A percentile compares a stretch with the other conserved stretches of the same genome.
These are phyloP conservation scores for Acanthornis magna DNA, from an alignment of 2,797 vertebrate species.

Conservation along the genomic window DNA sequence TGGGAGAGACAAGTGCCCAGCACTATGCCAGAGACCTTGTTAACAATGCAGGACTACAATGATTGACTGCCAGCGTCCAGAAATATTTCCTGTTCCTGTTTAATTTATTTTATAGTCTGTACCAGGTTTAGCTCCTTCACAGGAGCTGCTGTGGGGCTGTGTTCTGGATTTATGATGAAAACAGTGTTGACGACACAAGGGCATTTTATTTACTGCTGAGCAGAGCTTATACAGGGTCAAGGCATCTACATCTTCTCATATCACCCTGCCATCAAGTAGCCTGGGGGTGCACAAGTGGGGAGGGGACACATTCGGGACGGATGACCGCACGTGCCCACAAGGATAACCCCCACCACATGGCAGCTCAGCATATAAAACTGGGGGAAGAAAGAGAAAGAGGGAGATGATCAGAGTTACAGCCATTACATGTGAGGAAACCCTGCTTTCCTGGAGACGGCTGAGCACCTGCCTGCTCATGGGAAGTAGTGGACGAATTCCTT, in stretches of 20 bases:
- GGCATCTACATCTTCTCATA: not conserved
- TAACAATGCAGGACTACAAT: not conserved
- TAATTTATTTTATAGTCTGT: not conserved
- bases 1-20: not conserved
- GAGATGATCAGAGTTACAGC: fast-evolving
- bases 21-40: not conserved
- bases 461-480: not conserved
- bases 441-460: not conserved
- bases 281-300: not conserved
- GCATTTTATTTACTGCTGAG: not conserved
- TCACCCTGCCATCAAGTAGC: not conserved
- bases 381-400: not conserved
- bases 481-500: not conserved
- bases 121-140: not conserved
- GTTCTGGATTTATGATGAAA: not conserved
- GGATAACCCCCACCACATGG: no score
- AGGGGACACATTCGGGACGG: fast-evolving
- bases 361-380: not conserved
- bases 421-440: fast-evolving
- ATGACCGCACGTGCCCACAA: not conserved
- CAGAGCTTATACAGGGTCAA: not conserved
- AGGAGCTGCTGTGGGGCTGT: not conserved
- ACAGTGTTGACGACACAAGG: not conserved
- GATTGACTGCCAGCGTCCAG: not conserved
- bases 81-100: not conserved